A percentile compares a stretch with the other conserved stretches of the same genome.
Evolutionary conservation across 2,797 vertebrate species (phyloP).

Genomic region (Cephalopachus bancanus): DNA sequence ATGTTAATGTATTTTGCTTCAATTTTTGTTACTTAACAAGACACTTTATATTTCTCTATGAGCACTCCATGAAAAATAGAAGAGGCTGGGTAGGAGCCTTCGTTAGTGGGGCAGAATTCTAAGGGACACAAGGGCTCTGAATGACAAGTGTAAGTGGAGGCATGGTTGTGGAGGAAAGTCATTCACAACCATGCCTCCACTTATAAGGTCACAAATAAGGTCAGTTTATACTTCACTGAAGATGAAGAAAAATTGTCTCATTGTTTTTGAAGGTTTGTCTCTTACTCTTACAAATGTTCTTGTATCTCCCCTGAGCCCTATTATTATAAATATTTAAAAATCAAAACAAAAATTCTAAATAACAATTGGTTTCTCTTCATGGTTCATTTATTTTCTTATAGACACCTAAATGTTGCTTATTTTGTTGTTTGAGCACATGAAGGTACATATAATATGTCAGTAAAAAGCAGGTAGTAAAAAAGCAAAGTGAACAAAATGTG

Average conservation of each 20-base stretch:
- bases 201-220: too few species aligned
- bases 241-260: not conserved
- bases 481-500: not conserved
- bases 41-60: not conserved
- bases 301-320: not conserved
- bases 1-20: constrained; percentile 1
- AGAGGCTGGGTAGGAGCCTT: not conserved
- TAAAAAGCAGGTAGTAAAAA: not conserved
- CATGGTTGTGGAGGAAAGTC: not conserved
- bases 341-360: not conserved
- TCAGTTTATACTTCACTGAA: not conserved
- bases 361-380: not conserved
- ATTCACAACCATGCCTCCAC: too few species aligned
- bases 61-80: not conserved
- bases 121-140: not conserved
- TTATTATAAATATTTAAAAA: not conserved
- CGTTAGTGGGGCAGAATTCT: rapidly evolving
- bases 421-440: not conserved
- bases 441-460: not conserved
- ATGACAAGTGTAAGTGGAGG: not conserved
- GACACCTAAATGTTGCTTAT: not conserved
- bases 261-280: not conserved
- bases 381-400: not conserved
- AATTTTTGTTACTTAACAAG: not conserved
- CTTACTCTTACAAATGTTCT: not conserved